phyloP scores from a whole-genome alignment of 2,113 vertebrate genomes.

The Corythaeola cristata region DNA sequence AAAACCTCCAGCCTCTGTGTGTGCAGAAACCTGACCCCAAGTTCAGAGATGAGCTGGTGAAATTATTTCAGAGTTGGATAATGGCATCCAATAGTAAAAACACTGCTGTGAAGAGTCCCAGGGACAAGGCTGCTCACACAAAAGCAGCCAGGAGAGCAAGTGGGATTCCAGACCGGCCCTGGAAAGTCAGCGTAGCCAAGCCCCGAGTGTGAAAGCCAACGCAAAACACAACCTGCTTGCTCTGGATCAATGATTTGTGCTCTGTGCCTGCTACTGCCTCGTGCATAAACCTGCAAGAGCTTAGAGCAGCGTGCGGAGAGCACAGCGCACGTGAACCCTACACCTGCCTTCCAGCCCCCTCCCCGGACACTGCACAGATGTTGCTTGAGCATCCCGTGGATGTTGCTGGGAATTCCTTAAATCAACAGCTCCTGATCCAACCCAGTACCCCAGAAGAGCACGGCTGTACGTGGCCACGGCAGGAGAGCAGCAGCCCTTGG shows the following conservation, averaged over 20 bases:
- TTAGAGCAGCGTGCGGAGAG: fast-evolving
- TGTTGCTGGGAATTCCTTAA: not conserved
- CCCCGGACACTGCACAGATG: not conserved
- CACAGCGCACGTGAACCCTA: not conserved
- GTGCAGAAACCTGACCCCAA: not conserved
- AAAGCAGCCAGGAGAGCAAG: not conserved
- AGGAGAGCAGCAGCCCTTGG: not conserved
- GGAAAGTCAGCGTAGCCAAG: not conserved
- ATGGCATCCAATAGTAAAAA: not conserved
- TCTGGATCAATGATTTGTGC: not conserved
- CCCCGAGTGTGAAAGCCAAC: not conserved
- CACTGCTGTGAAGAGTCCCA: not conserved
- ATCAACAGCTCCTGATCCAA: not conserved
- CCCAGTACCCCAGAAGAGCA: not conserved
- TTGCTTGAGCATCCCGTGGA: not conserved
- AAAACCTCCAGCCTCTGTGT: not conserved
- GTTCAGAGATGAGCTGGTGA: not conserved
- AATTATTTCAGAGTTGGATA: not conserved
- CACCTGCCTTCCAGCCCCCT: not conserved
- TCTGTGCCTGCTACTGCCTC: fast-evolving
- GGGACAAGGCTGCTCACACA: not conserved
- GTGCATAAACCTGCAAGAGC: not conserved
- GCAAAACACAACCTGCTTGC: not conserved
- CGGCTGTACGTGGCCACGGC: not conserved
- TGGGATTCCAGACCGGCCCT: not conserved